Conservation (phyloP, 2,113 vertebrate species). For the Hydropotes inermis region DNA sequence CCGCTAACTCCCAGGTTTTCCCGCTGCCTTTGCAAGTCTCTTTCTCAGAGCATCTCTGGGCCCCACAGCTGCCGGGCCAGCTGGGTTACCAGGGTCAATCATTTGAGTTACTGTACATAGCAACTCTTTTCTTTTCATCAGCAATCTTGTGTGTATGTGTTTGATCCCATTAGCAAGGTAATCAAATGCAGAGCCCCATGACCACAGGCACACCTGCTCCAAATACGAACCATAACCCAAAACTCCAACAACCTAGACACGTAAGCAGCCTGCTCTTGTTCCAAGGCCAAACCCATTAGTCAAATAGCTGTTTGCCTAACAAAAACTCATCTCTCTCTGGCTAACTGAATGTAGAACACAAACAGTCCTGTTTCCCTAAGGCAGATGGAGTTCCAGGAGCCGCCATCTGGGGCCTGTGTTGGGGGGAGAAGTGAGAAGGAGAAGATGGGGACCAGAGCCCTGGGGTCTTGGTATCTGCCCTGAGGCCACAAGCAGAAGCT, state of each 20-base stretch:
- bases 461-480: not conserved
- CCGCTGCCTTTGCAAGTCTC: not conserved
- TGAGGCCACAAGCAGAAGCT: not conserved
- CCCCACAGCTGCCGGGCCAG: not conserved
- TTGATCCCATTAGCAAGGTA: not conserved
- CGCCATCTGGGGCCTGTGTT: not conserved
- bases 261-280: not conserved
- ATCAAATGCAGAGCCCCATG: not conserved
- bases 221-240: not conserved
- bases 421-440: not conserved
- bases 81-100: not conserved
- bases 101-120: not conserved
- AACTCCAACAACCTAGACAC: not conserved
- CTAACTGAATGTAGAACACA: not conserved
- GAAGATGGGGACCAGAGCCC: not conserved
- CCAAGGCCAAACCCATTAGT: slow-evolving; percentile 19
- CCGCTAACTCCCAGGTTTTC: not conserved
- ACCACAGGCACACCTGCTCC: not conserved
- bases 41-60: accelerated
- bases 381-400: not conserved
- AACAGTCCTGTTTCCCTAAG: not conserved
- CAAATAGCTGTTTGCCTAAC: not conserved
- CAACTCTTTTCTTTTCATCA: not conserved
- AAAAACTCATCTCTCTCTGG: slow-evolving; percentile 34
- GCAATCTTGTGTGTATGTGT: not conserved